Conservation (phyloP, 1,140 invertebrate species). For the Drosophila pachea region DNA sequence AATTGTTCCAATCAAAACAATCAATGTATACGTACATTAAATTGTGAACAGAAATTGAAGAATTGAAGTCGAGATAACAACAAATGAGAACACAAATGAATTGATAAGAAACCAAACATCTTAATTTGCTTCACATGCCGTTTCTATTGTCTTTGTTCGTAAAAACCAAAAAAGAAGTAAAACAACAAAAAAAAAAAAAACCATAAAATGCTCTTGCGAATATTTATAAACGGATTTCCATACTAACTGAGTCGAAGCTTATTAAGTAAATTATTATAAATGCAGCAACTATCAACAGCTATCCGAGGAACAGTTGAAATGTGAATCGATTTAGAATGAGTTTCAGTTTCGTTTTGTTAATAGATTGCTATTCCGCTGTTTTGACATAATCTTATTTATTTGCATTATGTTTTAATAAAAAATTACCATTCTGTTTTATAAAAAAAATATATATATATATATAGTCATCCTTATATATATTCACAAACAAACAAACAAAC, state of each 20-base stretch:
- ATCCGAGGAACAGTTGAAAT: conserved; percentile 18
- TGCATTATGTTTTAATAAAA: conserved; percentile 69
- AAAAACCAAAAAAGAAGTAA: neutral
- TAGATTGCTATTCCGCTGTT: conserved; percentile 46
- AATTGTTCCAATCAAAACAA: conserved; percentile 28
- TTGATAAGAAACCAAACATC: conserved; percentile 17
- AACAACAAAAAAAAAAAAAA: too few relatives aligned
- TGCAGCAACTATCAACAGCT: conserved; percentile 40
- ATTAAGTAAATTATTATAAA: conserved; percentile 9
- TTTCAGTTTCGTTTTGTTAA: conserved; percentile 42
- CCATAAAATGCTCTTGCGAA: conserved; percentile 22
- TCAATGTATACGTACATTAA: conserved; percentile 3
- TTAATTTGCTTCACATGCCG: conserved; percentile 46
- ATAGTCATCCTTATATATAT: conserved; percentile 11
- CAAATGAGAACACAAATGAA: conserved; percentile 11
- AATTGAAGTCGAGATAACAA: conserved; percentile 22
- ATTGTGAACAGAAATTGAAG: too few relatives aligned
- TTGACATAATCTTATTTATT: conserved; percentile 54
- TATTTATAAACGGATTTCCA: conserved; percentile 23
- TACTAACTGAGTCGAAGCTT: conserved; percentile 30
- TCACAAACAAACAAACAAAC: conserved; percentile 49
- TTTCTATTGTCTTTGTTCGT: conserved; percentile 36
- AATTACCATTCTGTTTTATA: conserved; percentile 60
- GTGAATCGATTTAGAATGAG: conserved; percentile 21
- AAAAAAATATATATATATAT: too few relatives aligned